Evolutionary conservation across 2,888 invertebrate species (phyloP).

Genomic region (Coecobrya sp.): DNA sequence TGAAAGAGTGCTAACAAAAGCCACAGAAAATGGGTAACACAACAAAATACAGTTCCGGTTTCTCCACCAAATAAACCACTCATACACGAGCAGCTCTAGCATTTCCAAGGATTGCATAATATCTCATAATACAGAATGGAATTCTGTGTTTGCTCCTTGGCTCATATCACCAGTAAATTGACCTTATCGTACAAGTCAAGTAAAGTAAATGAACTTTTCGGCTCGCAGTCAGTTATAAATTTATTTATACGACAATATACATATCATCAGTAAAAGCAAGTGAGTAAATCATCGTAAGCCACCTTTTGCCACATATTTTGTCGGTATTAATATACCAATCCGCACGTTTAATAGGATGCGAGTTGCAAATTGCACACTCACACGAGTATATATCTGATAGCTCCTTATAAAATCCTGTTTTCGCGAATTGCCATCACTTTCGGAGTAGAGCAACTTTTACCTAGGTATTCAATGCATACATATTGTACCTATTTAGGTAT

Average conservation of each 20-base stretch:
- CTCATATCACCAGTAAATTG: not conserved
- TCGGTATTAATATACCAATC: not conserved
- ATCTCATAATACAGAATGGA: not conserved
- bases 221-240: no score
- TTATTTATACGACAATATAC: constrained; percentile 10
- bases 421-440: not conserved
- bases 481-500: not conserved
- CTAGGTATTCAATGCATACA: not conserved
- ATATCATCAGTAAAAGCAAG: not conserved
- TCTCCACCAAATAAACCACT: not conserved
- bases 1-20: no score
- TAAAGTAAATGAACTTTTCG: constrained; percentile 34
- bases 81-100: no score
- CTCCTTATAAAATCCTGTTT: constrained; percentile 51
- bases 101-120: not conserved
- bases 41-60: no score
- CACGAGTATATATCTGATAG: constrained; percentile 19
- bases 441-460: not conserved
- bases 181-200: not conserved
- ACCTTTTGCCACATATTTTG: not conserved
- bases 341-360: not conserved
- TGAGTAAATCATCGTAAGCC: not conserved
- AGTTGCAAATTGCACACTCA: constrained; percentile 34
- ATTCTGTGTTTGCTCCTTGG: not conserved
- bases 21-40: no score